Percentiles rank a stretch among this genome's conserved stretches.
These are phyloP conservation scores for Mythimna albipuncta DNA, from an alignment of 2,888 invertebrate genomes.

Conservation along the genomic window DNA sequence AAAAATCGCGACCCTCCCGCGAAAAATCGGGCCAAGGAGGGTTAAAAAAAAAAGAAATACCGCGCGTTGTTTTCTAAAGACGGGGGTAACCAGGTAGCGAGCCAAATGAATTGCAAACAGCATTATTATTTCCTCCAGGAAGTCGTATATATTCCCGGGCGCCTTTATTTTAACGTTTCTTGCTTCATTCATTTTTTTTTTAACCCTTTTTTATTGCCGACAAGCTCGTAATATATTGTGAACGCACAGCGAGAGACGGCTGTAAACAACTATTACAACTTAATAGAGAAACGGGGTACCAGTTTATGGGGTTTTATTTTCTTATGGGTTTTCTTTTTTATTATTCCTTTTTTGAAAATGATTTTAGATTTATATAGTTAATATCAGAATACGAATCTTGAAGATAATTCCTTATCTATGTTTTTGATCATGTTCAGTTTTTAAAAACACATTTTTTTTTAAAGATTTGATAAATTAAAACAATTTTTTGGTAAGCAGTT, in stretches of 20 bases:
- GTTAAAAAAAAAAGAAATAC: conserved; percentile 78
- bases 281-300: conserved; percentile 81
- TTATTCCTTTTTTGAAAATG: conserved; percentile 56
- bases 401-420: background rate
- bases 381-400: background rate
- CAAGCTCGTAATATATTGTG: conserved; percentile 89
- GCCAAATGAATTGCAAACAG: conserved; percentile 91
- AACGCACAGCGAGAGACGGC: conserved; percentile 86
- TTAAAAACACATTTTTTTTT: no score
- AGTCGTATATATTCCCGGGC: conserved; percentile 90
- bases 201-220: conserved; percentile 90
- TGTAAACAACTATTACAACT: conserved; percentile 90
- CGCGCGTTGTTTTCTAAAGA: conserved; percentile 86
- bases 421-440: background rate
- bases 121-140: conserved; percentile 91
- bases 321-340: conserved; percentile 54
- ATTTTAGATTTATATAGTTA: conserved; percentile 36
- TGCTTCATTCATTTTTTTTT: conserved; percentile 88
- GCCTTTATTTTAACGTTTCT: conserved; percentile 89
- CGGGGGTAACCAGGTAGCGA: conserved; percentile 88
- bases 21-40: conserved; percentile 83
- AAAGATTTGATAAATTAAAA: no score
- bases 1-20: conserved; percentile 84
- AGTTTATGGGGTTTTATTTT: conserved; percentile 64
- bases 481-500: no score